Evolutionary conservation across 1,140 invertebrate species (phyloP).

Genomic region (Delia radicum): DNA sequence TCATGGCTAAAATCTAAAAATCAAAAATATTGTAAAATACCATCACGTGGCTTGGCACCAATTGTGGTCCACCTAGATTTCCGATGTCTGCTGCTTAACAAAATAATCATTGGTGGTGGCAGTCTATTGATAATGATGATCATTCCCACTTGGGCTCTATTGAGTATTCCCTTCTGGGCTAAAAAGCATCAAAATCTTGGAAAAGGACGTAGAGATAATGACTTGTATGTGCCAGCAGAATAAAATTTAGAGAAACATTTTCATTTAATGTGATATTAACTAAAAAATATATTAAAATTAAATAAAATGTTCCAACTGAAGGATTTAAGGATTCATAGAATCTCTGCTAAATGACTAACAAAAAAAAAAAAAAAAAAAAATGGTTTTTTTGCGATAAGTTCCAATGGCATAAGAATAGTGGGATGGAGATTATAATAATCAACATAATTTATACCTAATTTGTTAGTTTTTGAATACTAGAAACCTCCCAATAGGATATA

Average conservation of each 20-base stretch:
- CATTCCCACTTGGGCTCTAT: slow-evolving; percentile 36
- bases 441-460: too few relatives aligned
- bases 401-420: too few relatives aligned
- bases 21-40: background rate
- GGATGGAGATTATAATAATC: too few relatives aligned
- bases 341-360: too few relatives aligned
- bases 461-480: too few relatives aligned
- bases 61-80: slow-evolving; percentile 42
- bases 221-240: background rate
- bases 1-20: background rate
- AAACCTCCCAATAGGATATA: too few relatives aligned
- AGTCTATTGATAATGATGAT: slow-evolving; percentile 36
- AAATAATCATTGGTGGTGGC: slow-evolving; percentile 32
- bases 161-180: slow-evolving; percentile 34
- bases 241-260: background rate
- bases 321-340: too few relatives aligned
- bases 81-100: slow-evolving; percentile 30
- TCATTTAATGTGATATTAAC: background rate
- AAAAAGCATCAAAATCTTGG: slow-evolving; percentile 31
- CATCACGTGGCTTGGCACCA: slow-evolving; percentile 30
- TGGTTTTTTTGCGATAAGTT: too few relatives aligned
- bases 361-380: too few relatives aligned
- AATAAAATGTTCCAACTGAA: too few relatives aligned
- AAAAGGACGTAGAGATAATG: background rate
- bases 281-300: background rate